A percentile compares a stretch with the other conserved stretches of the same genome.
phyloP scores from a whole-genome alignment of 2,888 invertebrate species.

The Cantharis rufa region DNA sequence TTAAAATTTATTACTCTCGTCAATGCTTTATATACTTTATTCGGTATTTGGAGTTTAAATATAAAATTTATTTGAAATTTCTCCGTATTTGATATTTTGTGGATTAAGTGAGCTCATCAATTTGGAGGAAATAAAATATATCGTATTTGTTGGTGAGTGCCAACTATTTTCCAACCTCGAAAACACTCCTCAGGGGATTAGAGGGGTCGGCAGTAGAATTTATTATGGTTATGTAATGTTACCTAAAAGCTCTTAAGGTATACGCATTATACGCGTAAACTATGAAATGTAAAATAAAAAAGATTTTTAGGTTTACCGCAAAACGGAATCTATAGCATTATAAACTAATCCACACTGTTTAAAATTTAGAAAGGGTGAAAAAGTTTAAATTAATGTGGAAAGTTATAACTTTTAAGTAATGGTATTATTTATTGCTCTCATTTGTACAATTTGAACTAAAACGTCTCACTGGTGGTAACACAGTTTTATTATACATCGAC shows the following conservation, averaged over 20 bases:
- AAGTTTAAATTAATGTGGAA: neutral
- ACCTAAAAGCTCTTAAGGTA: slow-evolving; percentile 1
- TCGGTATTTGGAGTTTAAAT: neutral
- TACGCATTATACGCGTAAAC: neutral
- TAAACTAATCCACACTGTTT: neutral
- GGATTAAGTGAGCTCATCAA: slow-evolving; percentile 2
- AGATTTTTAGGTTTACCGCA: neutral
- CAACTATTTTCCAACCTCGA: neutral
- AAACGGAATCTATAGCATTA: neutral
- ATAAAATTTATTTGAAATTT: neutral
- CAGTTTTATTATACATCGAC: neutral
- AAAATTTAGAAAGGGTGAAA: neutral
- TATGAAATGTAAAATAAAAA: neutral
- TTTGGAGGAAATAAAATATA: neutral
- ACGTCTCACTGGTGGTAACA: neutral
- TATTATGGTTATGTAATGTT: slow-evolving; percentile 5
- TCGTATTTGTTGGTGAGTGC: slow-evolving; percentile 2
- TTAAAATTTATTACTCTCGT: neutral
- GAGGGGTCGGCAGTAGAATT: slow-evolving; percentile 1
- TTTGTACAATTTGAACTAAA: neutral
- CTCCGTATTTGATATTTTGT: neutral
- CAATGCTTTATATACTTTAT: neutral
- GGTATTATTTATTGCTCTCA: neutral
- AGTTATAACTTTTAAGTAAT: neutral
- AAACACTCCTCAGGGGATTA: slow-evolving; percentile 1